Conservation (phyloP, 2,797 vertebrate genomes). For the Sebastes variabilis region DNA sequence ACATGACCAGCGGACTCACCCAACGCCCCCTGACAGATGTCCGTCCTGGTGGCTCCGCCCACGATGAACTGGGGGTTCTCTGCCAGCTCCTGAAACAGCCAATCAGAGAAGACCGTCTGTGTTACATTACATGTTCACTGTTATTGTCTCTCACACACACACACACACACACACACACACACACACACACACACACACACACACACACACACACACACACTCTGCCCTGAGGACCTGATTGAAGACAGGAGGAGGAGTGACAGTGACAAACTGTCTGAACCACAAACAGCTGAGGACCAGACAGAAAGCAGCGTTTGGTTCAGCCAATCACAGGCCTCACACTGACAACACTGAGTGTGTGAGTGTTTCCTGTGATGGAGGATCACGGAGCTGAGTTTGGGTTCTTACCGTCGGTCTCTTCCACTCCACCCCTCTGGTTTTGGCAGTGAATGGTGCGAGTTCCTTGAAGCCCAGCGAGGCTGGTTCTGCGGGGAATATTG, state of each 20-base stretch:
- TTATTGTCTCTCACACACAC: not conserved
- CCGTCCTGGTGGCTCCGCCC: slow-evolving; percentile 87
- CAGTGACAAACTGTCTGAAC: too few relatives aligned
- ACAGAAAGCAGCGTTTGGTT: not conserved
- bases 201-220: not conserved
- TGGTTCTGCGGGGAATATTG: slow-evolving; percentile 84
- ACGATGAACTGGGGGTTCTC: slow-evolving; percentile 86
- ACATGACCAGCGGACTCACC: slow-evolving; percentile 80
- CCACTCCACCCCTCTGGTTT: slow-evolving; percentile 86
- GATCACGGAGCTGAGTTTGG: not conserved
- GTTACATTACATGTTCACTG: not conserved
- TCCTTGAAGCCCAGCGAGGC: slow-evolving; percentile 89
- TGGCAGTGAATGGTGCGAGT: slow-evolving; percentile 83
- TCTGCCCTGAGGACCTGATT: too few relatives aligned
- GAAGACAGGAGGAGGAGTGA: too few relatives aligned
- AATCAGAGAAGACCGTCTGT: slow-evolving; percentile 6
- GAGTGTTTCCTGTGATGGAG: not conserved
- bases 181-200: not conserved
- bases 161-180: not conserved
- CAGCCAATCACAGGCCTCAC: not conserved
- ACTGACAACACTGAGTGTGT: not conserved
- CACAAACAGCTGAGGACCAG: not conserved
- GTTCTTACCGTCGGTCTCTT: slow-evolving; percentile 85
- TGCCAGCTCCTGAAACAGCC: slow-evolving; percentile 84
- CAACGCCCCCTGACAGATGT: slow-evolving; percentile 90